These are phyloP conservation scores for Pseudorectes ferrugineus DNA, from an alignment of 2,113 vertebrate species.

Conservation along the genomic window DNA sequence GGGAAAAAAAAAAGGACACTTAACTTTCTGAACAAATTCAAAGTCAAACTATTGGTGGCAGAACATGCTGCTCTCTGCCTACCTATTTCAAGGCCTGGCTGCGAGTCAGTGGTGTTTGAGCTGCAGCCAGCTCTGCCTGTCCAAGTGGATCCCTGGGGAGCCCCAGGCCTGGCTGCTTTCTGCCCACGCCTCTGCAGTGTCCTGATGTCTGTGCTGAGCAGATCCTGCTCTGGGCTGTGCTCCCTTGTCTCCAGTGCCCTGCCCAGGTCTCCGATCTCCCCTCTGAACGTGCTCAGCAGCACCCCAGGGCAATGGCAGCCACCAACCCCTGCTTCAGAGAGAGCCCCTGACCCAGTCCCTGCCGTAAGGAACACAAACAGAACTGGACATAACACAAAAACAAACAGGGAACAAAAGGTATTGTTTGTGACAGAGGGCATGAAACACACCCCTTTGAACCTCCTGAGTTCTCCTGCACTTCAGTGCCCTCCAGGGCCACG, in stretches of 20 bases:
- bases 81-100: conserved; percentile 1
- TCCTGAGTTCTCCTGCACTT: not conserved
- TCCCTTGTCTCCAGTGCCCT: not conserved
- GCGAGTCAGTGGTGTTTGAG: not conserved
- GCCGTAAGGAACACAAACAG: not conserved
- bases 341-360: not conserved
- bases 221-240: not conserved
- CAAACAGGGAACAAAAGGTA: rapidly evolving
- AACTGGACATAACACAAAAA: not conserved
- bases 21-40: conserved; percentile 5
- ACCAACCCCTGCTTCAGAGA: not conserved
- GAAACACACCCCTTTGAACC: not conserved
- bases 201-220: not conserved
- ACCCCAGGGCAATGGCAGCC: not conserved
- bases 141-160: conserved; percentile 7
- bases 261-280: not conserved
- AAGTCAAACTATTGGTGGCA: not conserved
- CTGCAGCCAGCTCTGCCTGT: conserved; percentile 24
- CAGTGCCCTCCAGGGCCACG: not conserved
- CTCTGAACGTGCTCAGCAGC: not conserved
- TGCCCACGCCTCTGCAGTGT: not conserved
- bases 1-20: not conserved
- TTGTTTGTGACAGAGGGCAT: not conserved
- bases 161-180: not conserved
- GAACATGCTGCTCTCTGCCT: not conserved